These are phyloP conservation scores for Iselma pallidipennis DNA, from an alignment of 2,888 invertebrate species.

Conservation along the genomic window DNA sequence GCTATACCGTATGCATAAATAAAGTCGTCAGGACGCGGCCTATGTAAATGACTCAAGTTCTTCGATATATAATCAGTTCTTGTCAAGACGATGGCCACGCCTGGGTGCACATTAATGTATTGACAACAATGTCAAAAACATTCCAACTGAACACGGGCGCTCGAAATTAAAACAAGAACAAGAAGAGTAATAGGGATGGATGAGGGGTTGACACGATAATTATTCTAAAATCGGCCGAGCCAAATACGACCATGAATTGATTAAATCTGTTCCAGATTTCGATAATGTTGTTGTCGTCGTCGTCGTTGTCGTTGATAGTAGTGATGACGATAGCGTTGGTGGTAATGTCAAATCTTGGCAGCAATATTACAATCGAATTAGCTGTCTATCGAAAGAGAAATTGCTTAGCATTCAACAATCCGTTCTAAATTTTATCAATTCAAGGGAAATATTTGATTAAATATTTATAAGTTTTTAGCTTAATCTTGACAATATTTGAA, in stretches of 20 bases:
- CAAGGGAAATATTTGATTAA: no score
- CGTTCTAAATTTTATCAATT: no score
- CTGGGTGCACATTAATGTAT: constrained; percentile 39
- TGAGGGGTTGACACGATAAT: constrained; percentile 23
- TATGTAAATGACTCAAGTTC: constrained; percentile 31
- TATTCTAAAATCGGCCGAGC: constrained; percentile 20
- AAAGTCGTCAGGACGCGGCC: constrained; percentile 12
- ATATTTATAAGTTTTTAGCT: no score
- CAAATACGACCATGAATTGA: constrained; percentile 19
- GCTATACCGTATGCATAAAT: constrained; percentile 25
- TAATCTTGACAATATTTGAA: neutral
- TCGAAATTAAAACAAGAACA: constrained; percentile 38
- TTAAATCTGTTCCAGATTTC: constrained; percentile 23
- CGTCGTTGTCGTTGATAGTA: no score
- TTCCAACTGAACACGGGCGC: constrained; percentile 46
- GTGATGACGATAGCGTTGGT: no score
- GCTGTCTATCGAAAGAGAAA: no score
- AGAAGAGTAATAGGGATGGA: neutral
- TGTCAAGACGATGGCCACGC: constrained; percentile 45
- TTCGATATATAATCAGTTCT: constrained; percentile 44
- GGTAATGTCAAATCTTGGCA: no score
- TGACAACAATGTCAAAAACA: constrained; percentile 53
- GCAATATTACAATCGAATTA: no score
- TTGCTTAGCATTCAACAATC: no score
- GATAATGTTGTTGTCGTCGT: no score